Conservation (phyloP, 2,888 invertebrate species). For the Lepas anatifera region DNA sequence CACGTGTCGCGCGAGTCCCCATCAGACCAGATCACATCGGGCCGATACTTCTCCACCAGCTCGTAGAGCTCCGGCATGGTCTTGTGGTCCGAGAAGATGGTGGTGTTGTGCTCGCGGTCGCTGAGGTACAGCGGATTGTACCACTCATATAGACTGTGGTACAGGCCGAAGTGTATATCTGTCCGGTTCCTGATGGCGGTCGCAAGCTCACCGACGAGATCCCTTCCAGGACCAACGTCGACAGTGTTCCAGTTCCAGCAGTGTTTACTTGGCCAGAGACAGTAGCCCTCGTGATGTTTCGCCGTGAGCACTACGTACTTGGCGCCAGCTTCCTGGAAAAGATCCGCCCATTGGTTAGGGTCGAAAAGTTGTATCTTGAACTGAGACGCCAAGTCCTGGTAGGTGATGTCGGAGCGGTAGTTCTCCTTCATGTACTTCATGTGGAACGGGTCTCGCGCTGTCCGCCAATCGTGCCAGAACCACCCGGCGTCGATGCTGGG, state of each 20-base stretch:
- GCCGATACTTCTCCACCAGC: slow-evolving; percentile 38
- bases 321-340: slow-evolving; percentile 74
- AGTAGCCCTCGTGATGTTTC: slow-evolving; percentile 79
- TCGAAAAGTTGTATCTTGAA: slow-evolving; percentile 75
- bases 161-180: slow-evolving; percentile 61
- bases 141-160: slow-evolving; percentile 69
- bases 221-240: slow-evolving; percentile 39
- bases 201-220: slow-evolving; percentile 37
- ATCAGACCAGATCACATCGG: slow-evolving; percentile 79
- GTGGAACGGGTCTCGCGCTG: background rate
- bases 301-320: slow-evolving; percentile 71
- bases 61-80: slow-evolving; percentile 68
- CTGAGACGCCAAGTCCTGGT: slow-evolving; percentile 79
- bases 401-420: slow-evolving; percentile 71
- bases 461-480: slow-evolving; percentile 78
- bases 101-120: slow-evolving; percentile 37
- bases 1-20: slow-evolving; percentile 38
- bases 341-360: slow-evolving; percentile 65
- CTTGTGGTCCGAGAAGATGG: slow-evolving; percentile 32
- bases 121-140: slow-evolving; percentile 63
- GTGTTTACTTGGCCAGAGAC: slow-evolving; percentile 63
- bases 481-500: slow-evolving; percentile 78
- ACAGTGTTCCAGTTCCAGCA: slow-evolving; percentile 74
- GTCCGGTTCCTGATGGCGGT: slow-evolving; percentile 47
- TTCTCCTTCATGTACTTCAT: slow-evolving; percentile 56